Evolutionary conservation across 2,888 invertebrate species (phyloP).

Genomic region (Pollenia amentaria): DNA sequence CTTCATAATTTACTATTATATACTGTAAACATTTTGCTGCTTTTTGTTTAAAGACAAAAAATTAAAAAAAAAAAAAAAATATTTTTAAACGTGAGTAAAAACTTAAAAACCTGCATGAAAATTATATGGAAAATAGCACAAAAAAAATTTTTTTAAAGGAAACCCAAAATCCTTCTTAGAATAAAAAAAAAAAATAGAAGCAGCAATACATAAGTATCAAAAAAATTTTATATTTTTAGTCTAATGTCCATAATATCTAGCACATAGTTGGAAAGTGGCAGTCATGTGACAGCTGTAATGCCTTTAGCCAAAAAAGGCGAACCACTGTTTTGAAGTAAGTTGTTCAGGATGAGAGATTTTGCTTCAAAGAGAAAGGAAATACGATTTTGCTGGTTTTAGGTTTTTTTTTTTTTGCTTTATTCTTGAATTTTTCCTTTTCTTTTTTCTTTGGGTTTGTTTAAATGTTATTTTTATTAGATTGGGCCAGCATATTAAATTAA

Average conservation of each 20-base stretch:
- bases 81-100: constrained; percentile 1
- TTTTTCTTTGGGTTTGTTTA: too few species aligned
- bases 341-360: neutral
- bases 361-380: neutral
- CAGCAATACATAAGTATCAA: neutral
- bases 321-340: neutral
- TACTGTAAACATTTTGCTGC: neutral
- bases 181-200: neutral
- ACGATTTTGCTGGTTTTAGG: neutral
- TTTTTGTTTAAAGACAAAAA: neutral
- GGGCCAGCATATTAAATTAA: too few species aligned
- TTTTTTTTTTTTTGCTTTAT: neutral
- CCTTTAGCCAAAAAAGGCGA: neutral
- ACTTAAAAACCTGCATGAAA: constrained; percentile 3
- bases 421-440: neutral
- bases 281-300: constrained; percentile 17
- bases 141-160: neutral
- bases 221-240: constrained; percentile 46
- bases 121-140: neutral
- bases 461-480: too few species aligned
- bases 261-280: constrained; percentile 36
- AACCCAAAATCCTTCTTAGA: constrained; percentile 20
- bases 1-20: constrained; percentile 4
- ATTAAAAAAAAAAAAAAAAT: neutral
- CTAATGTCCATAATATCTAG: constrained; percentile 43